phyloP scores from a whole-genome alignment of 2,888 invertebrate genomes.

The Megaustenia siamemsis region DNA sequence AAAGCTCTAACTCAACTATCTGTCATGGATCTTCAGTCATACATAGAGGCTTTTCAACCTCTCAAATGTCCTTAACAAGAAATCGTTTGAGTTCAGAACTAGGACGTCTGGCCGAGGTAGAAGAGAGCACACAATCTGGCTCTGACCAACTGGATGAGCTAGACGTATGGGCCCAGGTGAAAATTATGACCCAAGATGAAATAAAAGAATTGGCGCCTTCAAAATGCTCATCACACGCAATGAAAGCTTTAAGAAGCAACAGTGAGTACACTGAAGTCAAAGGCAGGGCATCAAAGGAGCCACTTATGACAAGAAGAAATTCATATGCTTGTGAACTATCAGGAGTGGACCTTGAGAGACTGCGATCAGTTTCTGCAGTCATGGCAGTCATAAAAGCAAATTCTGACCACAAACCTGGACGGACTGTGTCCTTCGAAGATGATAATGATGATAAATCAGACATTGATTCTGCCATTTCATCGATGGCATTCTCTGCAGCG shows the following conservation, averaged over 20 bases:
- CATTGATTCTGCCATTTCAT: slow-evolving; percentile 40
- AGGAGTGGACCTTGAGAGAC: neutral
- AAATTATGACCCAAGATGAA: neutral
- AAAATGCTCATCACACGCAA: neutral
- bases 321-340: neutral
- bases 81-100: neutral
- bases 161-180: neutral
- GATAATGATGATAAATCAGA: slow-evolving; percentile 12
- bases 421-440: neutral
- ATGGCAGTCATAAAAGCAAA: neutral
- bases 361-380: slow-evolving; percentile 20
- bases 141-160: too few relatives aligned
- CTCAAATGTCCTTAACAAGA: neutral
- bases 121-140: neutral
- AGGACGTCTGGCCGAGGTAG: neutral
- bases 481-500: slow-evolving; percentile 2
- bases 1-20: slow-evolving; percentile 13
- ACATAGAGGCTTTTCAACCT: neutral
- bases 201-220: neutral
- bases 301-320: neutral
- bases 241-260: neutral
- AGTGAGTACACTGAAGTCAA: slow-evolving; percentile 21
- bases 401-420: neutral
- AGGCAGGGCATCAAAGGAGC: neutral
- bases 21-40: neutral